Conservation (phyloP, 2,797 vertebrate genomes). For the Acrossocheilus fasciatus region DNA sequence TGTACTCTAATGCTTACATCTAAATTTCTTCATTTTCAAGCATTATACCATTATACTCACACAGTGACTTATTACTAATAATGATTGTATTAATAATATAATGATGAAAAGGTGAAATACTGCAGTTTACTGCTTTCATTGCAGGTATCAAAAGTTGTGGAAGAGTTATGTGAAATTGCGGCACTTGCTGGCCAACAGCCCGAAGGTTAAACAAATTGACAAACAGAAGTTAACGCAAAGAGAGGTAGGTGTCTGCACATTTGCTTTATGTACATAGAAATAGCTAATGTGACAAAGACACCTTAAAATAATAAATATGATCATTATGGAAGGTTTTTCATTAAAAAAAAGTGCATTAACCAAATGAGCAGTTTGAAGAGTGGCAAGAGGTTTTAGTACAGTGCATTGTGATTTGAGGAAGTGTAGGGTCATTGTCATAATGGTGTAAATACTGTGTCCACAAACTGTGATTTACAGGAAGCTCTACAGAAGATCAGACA, state of each 20-base stretch:
- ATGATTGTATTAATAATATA: conserved; percentile 43
- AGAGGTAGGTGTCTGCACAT: conserved; percentile 82
- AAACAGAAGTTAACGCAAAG: conserved; percentile 98
- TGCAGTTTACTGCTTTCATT: conserved; percentile 57
- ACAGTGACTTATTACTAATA: conserved; percentile 15
- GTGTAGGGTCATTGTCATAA: background rate
- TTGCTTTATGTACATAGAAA: background rate
- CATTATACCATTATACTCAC: background rate
- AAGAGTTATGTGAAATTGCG: conserved; percentile 98
- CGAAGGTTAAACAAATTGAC: conserved; percentile 98
- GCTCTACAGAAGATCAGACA: conserved; percentile 98
- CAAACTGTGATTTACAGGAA: conserved; percentile 81
- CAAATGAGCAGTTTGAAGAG: background rate
- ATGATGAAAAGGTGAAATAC: conserved; percentile 63
- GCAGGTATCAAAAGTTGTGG: conserved; percentile 98
- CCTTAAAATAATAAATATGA: background rate
- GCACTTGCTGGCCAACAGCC: conserved; percentile 97
- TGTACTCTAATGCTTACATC: no score
- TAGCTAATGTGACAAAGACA: background rate
- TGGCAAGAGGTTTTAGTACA: background rate
- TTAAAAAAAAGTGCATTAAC: background rate
- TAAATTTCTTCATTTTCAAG: no score
- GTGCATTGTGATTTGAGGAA: background rate
- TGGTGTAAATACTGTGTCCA: background rate
- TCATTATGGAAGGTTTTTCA: background rate